Conservation (phyloP, 2,888 invertebrate species). For the Tenthredo scrophulariae region DNA sequence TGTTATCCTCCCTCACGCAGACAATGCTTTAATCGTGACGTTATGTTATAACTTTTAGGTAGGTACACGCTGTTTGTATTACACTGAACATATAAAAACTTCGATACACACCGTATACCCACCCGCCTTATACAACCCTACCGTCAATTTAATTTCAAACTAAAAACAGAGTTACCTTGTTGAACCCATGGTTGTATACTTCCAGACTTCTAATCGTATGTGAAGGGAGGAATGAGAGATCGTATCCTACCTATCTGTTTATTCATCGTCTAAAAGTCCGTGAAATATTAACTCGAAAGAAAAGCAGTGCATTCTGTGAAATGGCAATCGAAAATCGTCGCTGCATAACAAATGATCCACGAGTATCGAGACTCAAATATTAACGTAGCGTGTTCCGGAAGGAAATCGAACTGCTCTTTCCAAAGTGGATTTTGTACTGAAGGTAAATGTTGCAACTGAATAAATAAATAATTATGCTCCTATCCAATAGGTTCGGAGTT, state of each 20-base stretch:
- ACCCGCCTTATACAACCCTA: background rate
- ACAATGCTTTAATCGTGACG: slow-evolving; percentile 20
- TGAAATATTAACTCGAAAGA: background rate
- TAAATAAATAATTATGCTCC: background rate
- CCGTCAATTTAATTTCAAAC: background rate
- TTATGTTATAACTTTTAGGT: slow-evolving; percentile 34
- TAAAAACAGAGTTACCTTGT: background rate
- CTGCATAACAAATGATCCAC: background rate
- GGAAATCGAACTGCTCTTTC: background rate
- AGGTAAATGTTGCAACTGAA: background rate
- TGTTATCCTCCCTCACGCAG: background rate
- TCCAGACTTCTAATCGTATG: background rate
- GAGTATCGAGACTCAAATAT: background rate
- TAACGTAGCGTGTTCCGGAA: background rate
- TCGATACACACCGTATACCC: background rate
- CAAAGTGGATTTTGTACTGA: background rate
- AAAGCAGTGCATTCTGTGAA: slow-evolving; percentile 25
- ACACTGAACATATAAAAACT: slow-evolving; percentile 33
- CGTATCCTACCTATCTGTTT: background rate
- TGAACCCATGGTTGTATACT: background rate
- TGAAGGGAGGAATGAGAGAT: background rate
- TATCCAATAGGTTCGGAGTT: background rate
- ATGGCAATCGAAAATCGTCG: background rate
- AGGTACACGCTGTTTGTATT: background rate
- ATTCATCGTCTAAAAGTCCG: background rate